phyloP scores from a whole-genome alignment of 2,797 vertebrate genomes.

The Malurus splendens region DNA sequence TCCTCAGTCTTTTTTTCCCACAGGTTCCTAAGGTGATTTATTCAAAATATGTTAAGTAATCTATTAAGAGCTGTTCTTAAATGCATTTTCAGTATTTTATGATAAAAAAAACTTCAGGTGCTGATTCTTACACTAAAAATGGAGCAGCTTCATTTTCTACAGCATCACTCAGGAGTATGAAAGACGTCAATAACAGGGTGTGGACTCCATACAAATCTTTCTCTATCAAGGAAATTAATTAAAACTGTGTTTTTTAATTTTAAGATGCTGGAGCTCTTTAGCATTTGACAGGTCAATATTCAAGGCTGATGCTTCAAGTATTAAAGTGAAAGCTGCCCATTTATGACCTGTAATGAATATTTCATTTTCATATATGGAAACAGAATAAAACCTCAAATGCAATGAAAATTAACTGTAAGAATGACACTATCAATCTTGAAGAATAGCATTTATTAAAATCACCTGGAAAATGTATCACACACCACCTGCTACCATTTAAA shows the following conservation, averaged over 20 bases:
- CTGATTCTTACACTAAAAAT: background rate
- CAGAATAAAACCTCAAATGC: background rate
- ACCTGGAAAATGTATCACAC: background rate
- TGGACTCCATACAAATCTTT: background rate
- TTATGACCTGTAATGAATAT: background rate
- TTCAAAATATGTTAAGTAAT: background rate
- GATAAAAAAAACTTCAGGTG: background rate
- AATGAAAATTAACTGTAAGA: background rate
- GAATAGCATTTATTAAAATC: conserved; percentile 9
- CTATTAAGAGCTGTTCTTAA: background rate
- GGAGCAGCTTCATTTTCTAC: background rate
- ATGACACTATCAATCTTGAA: background rate
- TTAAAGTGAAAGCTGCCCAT: background rate
- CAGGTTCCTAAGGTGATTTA: background rate
- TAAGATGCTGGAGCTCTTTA: background rate
- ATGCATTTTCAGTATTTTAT: background rate
- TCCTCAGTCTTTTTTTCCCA: background rate
- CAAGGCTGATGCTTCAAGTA: background rate
- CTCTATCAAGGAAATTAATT: conserved; percentile 1
- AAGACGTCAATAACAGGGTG: background rate
- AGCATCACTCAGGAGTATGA: background rate
- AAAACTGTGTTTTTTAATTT: background rate
- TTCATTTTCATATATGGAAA: background rate
- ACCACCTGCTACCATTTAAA: background rate
- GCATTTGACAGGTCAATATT: background rate